Percentiles rank a stretch among this genome's conserved stretches.
phyloP scores from a whole-genome alignment of 1,140 invertebrate species.

The Anastrepha obliqua region DNA sequence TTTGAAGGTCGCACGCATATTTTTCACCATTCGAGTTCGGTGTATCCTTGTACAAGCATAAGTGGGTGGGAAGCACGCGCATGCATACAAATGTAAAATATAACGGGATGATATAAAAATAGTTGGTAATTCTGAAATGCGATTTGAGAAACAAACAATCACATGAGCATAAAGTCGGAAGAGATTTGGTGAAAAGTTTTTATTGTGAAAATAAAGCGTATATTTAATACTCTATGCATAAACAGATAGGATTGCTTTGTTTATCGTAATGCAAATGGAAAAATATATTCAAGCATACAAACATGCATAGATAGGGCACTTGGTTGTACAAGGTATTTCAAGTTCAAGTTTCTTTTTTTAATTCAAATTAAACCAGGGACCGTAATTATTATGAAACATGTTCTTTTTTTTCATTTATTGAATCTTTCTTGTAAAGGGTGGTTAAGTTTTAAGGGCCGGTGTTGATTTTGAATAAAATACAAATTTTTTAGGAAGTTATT shows the following conservation, averaged over 20 bases:
- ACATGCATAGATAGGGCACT: not conserved
- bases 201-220: constrained; percentile 7
- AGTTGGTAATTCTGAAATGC: not conserved
- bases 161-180: not conserved
- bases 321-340: too few relatives aligned
- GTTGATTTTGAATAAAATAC: too few relatives aligned
- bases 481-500: too few relatives aligned
- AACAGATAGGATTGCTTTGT: constrained; percentile 1
- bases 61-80: not conserved
- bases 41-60: not conserved
- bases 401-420: too few relatives aligned
- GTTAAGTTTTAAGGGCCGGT: too few relatives aligned
- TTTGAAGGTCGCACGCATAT: constrained; percentile 4
- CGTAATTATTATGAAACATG: too few relatives aligned
- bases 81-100: not conserved
- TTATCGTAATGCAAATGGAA: not conserved
- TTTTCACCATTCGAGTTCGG: not conserved
- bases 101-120: not conserved
- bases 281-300: not conserved
- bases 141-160: not conserved
- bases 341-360: too few relatives aligned
- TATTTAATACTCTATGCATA: not conserved
- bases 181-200: not conserved
- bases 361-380: too few relatives aligned
- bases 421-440: too few relatives aligned